Base-by-base conservation (phyloP, 2,888 invertebrate genomes). In the Patella depressa region DNA sequence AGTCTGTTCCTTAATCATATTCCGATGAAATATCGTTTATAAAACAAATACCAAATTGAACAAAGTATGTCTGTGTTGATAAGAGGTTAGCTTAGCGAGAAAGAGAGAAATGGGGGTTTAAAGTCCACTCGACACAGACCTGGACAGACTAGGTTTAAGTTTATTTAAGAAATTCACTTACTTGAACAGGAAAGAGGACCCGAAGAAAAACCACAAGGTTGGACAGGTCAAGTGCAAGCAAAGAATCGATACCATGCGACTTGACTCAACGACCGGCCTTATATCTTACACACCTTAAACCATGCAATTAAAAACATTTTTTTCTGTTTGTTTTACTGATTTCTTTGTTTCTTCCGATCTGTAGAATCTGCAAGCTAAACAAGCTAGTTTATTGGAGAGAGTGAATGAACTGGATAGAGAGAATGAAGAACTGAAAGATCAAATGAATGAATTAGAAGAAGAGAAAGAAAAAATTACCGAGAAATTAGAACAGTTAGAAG, bases 341-440 rank as follows among this genome's bases (percentile, higher is more conserved):
- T 29, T 55, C 5, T 29, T 53, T 15, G 14, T 55, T 19, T 65
- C 17, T 34, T 19, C 57, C n/a, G 17, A 34, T 65, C 71, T 79
- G 19, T 83, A 91, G 91, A 86, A 87, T 54, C 79, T 90, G 12
- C 89, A 90, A 78, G 83, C 87, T 2, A 91, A 90, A 76, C 90
- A 91, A 74, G 88, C 86, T 12, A 78, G 84, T 0, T 78, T 90
- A 78, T 77, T 90, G 53, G 79, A 85, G 71, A 81, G 88, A 29
- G 83, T 91, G 29, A 87, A 88, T 65, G 81, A 81, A 12, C 81
- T 90, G 73, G 89, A 87, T 74, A 82, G 85, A 73, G 90, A 91
- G 77, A 90, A 90, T 74, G 84, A 85, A 71, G 86, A 86, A 14
- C 82, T 91, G 53, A 83, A 84, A 73, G 84, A 86, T 15, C 84